Evolutionary conservation across 2,888 invertebrate species (phyloP), one percentile per base, ranked within the genome.

Genomic region (Aphodius sticticus): DNA sequence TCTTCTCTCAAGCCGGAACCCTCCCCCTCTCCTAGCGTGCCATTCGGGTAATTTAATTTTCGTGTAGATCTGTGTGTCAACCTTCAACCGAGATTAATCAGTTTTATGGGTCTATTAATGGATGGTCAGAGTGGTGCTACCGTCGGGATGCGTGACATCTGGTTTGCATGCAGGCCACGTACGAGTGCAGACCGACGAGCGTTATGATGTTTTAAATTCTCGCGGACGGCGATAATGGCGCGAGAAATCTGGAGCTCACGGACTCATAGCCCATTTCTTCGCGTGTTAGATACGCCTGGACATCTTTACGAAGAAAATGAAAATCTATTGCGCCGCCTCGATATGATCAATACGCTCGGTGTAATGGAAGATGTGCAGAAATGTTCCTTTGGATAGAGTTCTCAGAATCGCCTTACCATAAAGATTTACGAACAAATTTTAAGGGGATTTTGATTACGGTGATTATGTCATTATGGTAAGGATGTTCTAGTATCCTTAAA

Each of bases 51-150:
- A 86, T 85, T 85, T 83, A 84, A 85, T 86, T 86, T 86, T 85
- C 85, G 84, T 85, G 86, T 86, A 83, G 81, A 82, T 80, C 53
- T 74, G 74, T 35, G 37, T 37, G 74, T 74, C 74, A 71, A 71
- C 71, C 12, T 71, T 71, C 26, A 71, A 16, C 16, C 71, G 35
- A 74, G 84, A 87, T 87, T 86, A 86, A 86, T 87, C 86, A 85
- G 85, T 83, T 87, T 87, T 87, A 87, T 86, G 86, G 86, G 86
- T 85, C 86, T 86, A 87, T 87, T 87, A 87, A 86, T 86, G 86
- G 85, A 83, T 82, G 83, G 84, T 84, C 83, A 82, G 16, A 76
- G n/a, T 77, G 77, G 36, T 37, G 37, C 16, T 83, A 82, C 79
- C 81, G 83, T 84, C 84, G 83, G 80, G 81, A 84, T 85, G 84